These are phyloP conservation scores for Syndactyla subalaris DNA, from an alignment of 2,797 vertebrate species.

Conservation along the genomic window DNA sequence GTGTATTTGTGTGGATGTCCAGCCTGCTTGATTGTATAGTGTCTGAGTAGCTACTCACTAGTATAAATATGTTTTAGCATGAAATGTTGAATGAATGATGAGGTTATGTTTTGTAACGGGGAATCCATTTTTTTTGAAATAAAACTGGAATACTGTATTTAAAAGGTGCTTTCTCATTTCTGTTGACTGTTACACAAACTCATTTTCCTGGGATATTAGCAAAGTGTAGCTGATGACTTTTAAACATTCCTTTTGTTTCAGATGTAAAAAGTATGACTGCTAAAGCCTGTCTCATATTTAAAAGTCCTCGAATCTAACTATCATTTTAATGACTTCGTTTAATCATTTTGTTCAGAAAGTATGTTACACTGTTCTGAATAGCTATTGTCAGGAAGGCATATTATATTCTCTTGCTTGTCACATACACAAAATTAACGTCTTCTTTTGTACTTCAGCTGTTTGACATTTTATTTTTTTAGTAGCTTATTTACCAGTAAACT, in stretches of 20 bases:
- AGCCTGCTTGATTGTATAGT: not conserved
- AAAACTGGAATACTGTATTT: slow-evolving; percentile 49
- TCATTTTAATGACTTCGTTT: not conserved
- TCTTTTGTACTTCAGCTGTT: not conserved
- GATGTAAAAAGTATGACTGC: not conserved
- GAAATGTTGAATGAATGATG: slow-evolving; percentile 1
- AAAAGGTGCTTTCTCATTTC: not conserved
- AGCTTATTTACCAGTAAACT: slow-evolving; percentile 4
- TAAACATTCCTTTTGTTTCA: not conserved
- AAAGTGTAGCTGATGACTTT: not conserved
- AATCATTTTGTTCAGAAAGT: slow-evolving; percentile 24
- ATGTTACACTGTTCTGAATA: not conserved
- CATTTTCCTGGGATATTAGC: not conserved
- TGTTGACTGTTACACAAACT: not conserved
- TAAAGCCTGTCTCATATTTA: not conserved
- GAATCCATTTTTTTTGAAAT: not conserved
- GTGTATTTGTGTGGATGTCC: not conserved
- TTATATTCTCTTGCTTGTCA: not conserved
- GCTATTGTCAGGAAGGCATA: not conserved
- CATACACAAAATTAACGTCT: not conserved
- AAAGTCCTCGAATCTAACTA: not conserved
- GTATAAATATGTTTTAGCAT: not conserved
- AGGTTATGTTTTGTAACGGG: not conserved
- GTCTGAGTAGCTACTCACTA: not conserved
- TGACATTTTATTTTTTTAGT: not conserved